A percentile compares a stretch with the other conserved stretches of the same genome.
Evolutionary conservation across 2,888 invertebrate species (phyloP).

Genomic region (Ectropis crepuscularia): DNA sequence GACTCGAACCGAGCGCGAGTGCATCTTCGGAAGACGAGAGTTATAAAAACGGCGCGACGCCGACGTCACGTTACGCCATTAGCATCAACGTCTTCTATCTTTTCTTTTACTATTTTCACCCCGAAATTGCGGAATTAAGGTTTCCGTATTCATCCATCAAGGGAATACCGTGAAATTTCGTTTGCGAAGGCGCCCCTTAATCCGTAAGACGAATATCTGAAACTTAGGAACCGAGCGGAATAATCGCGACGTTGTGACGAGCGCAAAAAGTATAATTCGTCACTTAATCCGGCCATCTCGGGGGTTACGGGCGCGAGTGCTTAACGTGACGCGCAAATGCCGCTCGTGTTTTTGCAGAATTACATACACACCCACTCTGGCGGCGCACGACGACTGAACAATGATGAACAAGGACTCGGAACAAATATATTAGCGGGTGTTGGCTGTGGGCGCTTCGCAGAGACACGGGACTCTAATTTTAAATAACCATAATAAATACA

Average conservation of each 20-base stretch:
- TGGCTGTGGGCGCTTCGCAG: background rate
- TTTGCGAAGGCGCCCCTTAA: conserved; percentile 75
- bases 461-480: too few relatives aligned
- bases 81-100: conserved; percentile 56
- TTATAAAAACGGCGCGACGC: conserved; percentile 47
- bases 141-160: conserved; percentile 78
- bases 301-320: conserved; percentile 63
- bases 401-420: conserved; percentile 7
- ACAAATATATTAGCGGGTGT: background rate
- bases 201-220: conserved; percentile 82
- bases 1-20: conserved; percentile 50
- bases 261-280: conserved; percentile 79
- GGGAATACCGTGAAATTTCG: conserved; percentile 77
- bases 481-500: too few relatives aligned
- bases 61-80: conserved; percentile 62
- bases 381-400: conserved; percentile 1
- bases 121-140: conserved; percentile 75
- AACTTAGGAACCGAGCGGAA: conserved; percentile 76
- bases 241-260: conserved; percentile 77
- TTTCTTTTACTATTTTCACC: conserved; percentile 71
- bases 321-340: conserved; percentile 70
- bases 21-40: conserved; percentile 48
- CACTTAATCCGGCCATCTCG: conserved; percentile 74
- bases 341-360: conserved; percentile 43
- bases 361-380: conserved; percentile 29